Conservation (phyloP, 2,888 invertebrate species). For the Orchesellides sinensis region DNA sequence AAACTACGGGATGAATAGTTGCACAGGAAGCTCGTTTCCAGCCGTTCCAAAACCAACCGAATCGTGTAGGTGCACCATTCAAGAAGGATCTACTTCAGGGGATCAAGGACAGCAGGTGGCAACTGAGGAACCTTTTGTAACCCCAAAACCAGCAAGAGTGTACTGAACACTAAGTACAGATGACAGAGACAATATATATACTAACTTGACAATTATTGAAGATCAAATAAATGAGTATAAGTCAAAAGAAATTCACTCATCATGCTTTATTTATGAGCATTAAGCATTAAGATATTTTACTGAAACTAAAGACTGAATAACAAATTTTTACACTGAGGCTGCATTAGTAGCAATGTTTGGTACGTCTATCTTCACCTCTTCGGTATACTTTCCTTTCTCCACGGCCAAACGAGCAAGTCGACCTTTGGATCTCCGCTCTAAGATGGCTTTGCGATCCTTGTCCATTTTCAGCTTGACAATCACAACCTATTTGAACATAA, state of each 20-base stretch:
- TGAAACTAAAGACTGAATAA: too few species aligned
- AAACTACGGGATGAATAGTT: neutral
- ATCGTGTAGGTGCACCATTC: slow-evolving; percentile 42
- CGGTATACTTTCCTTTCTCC: slow-evolving; percentile 98
- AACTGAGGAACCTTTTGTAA: neutral
- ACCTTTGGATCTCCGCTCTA: slow-evolving; percentile 97
- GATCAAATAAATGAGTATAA: too few species aligned
- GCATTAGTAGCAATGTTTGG: slow-evolving; percentile 60
- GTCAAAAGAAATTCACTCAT: too few species aligned
- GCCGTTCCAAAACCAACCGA: neutral
- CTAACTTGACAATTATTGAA: too few species aligned
- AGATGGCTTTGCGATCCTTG: slow-evolving; percentile 97
- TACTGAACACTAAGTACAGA: too few species aligned
- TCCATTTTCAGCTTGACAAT: slow-evolving; percentile 99
- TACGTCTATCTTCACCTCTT: slow-evolving; percentile 82
- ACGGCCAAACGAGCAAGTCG: slow-evolving; percentile 94
- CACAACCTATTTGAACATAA: slow-evolving; percentile 83
- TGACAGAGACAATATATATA: too few species aligned
- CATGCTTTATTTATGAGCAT: too few species aligned
- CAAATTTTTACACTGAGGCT: slow-evolving; percentile 51
- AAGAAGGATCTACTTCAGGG: slow-evolving; percentile 7
- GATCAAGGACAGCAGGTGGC: neutral
- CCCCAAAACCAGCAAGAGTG: slow-evolving; percentile 1
- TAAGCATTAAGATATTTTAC: too few species aligned
- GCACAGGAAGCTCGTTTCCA: too few species aligned